Base-by-base conservation (phyloP, 2,113 vertebrate genomes). In the Eolophus roseicapilla region DNA sequence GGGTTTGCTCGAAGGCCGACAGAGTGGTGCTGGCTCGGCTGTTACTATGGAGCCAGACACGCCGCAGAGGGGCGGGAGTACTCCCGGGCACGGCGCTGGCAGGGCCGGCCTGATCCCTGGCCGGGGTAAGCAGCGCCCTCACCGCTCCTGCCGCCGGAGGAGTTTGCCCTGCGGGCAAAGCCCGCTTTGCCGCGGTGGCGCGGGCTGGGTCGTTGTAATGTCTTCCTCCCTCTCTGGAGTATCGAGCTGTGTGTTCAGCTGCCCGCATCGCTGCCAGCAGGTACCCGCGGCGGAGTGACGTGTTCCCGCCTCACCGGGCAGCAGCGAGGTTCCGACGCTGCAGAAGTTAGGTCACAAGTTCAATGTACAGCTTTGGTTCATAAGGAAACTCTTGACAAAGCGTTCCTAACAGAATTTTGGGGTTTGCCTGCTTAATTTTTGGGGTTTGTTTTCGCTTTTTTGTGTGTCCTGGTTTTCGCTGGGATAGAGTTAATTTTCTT, bases 141-240 rank as follows among this genome's bases (percentile, higher is more conserved):
- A 20, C 20, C 6, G 37, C 37, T 37, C 37, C 37, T 37, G 37
- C 37, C 37, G 37, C 37, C 37, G 37, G 37, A 37, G 37, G 37
- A 37, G 37, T 37, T 37, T 37, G 37, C 37, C 37, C 37, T 37
- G 37, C 37, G 37, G 37, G 37, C 37, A 37, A 37, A 37, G 37
- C 37, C 37, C 37, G 37, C 37, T 37, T 37, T 37, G 37, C 37
- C 37, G 37, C 37, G 16, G 12, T 37, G 37, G 9, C 37, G 37
- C 37, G 16, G 12, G 23, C 9, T 9, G 33, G 6, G 43, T 16
- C 6, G 23, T 3, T 5, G 64, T 29, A 0, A 4, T 1, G 31
- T 13, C 27, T 18, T 15, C 17, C 27, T 39, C 12, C 37, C 7
- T 6, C 5, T 17, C 15, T 0, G 9, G 9, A 23, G 5, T 4